Evolutionary conservation across 1,140 invertebrate genomes (phyloP), one percentile per base, ranked within the genome.

Genomic region (Sarcophaga bullata): DNA sequence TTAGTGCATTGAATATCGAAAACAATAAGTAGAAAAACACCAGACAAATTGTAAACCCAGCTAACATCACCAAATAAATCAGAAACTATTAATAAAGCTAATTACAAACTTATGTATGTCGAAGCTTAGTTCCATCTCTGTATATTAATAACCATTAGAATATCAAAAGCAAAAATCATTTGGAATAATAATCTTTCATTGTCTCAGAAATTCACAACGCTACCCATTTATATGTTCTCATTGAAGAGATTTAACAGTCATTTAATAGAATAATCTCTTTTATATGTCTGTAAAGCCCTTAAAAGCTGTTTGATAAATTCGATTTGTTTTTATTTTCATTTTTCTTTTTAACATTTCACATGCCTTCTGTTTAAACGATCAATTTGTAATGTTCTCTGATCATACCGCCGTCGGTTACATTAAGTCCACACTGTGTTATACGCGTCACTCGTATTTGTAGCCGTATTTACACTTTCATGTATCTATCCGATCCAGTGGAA

Each of bases 371-470:
- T 78, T 78, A 78, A 37, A 78, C 50, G 75, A 52, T 52, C 75
- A 78, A 78, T 78, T 78, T 78, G 75, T 78, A 50, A 78, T 25
- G 49, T 78, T 78, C 75, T 78, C 48, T 78, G 75, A 78, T 78
- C 75, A 48, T 78, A 78, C 75, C 75, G 75, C 75, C 75, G 75
- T 46, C 8, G 75, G 75, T 78, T 8, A 78, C 50, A 78, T 78
- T 50, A 78, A 50, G 75, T 78, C 75, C 75, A 78, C 75, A 78
- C 73, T 17, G 11, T 50, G 4, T 17, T 48, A 17, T 52, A 78
- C n/a, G 19, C 62, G 62, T 68, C 62, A 68, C 19, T 68, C 62
- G 19, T 37, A 37, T 68, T 68, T 19, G 62, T 68, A 25, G 25
- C 25, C 25, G 25, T 68, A 68, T 68, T 9, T n/a, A 68, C 11